Evolutionary conservation across 2,113 vertebrate genomes (phyloP), one percentile per base, ranked within the genome.

Genomic region (Triplophysa rosa): DNA sequence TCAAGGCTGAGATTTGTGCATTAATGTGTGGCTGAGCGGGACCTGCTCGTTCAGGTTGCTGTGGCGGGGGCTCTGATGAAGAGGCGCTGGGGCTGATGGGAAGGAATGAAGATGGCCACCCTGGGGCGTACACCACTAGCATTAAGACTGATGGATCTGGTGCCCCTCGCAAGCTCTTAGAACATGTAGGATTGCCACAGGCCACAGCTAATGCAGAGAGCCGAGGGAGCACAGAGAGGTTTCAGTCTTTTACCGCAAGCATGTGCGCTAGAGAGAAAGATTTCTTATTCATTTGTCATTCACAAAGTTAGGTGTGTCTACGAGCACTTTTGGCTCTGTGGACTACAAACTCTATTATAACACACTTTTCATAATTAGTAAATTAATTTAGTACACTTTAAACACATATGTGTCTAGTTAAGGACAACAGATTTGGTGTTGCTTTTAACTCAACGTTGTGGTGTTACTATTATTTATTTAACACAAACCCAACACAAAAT

Each of bases 131-230:
- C 90, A 84, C 85, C 90, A 92, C 88, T 89, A 89, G 86, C 86
- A 86, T 91, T 93, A 89, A 87, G 93, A 89, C 90, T 94, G 91
- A 95, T 93, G 86, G 92, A 92, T 93, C 89, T 82, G 85, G 85
- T 90, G 93, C 88, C 90, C 86, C 89, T 92, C 87, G 85, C 89
- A 92, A 89, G 92, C 88, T 94, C 92, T 91, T 85, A 87, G 88
- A 88, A 89, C 87, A 91, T 88, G 76, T 85, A 89, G 87, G 89
- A 89, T 56, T 83, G 86, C 88, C 91, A 86, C 84, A 88, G 91
- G 78, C 82, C 85, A 88, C 93, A 90, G 94, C 94, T 94, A 95
- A 95, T 93, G 88, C 84, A 94, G 92, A 89, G 89, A 84, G 63
- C 77, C 17, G 16, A 69, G 80, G 63, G 65, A 77, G 26, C 7